Evolutionary conservation across 2,113 vertebrate genomes (phyloP), one percentile per base, ranked within the genome.

Genomic region (Climacteris rufus): DNA sequence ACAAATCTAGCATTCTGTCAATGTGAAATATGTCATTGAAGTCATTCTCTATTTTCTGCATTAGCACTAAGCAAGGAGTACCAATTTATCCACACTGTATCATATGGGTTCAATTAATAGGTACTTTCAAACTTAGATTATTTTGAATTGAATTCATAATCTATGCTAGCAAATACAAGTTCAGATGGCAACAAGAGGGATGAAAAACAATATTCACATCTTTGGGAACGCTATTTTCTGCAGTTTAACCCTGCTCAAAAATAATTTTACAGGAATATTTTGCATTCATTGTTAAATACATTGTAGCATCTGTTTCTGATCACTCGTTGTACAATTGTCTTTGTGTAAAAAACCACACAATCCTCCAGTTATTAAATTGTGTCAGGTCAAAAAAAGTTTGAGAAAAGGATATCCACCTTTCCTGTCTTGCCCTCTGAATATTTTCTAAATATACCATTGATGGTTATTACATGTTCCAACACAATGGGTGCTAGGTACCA

Each of bases 361-460:
- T 82, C 93, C 49, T 59, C 76, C 0, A 0, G 31, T 89, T 90
- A 87, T 79, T 87, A 92, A 92, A 91, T 9, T 74, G 78, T 5
- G 25, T 69, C 54, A 87, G 84, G 93, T 89, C 56, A 91, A 72
- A 93, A 93, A 83, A 54, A 75, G 57, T 81, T 76, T 93, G 91
- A 90, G 81, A 96, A 91, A 96, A 84, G 84, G 59, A 95, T 94
- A 96, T 80, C 77, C 81, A 95, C 91, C 84, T 96, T 95, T 96
- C 78, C 84, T 95, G 89, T 77, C 93, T 90, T 80, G 59, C 78
- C 24, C 25, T 87, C 75, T 85, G 66, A 15, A 54, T 25, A 19
- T 89, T 94, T 94, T 90, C 89, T 91, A 96, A 85, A 94, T 83
- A 85, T 83, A 93, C 8, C 35, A 30, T 18, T 74, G 81, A 76